phyloP scores from a whole-genome alignment of 2,797 vertebrate genomes.

The Catamblyrhynchus diadema region DNA sequence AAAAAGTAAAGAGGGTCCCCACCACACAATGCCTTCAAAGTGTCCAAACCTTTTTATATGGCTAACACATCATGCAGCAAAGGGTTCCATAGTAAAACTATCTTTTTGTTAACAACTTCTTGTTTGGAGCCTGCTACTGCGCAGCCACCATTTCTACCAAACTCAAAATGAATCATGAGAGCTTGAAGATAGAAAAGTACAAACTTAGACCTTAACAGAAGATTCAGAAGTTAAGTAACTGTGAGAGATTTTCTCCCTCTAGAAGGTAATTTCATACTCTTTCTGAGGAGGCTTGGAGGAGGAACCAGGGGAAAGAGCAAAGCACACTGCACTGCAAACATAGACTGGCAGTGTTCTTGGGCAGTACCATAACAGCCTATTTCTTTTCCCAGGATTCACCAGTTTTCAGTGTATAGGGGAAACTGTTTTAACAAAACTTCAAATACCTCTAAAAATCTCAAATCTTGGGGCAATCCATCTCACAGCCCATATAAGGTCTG shows the following conservation, averaged over 20 bases:
- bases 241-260: not conserved
- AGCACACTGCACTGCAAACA: not conserved
- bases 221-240: too few relatives aligned
- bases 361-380: not conserved
- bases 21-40: accelerated
- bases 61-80: not conserved
- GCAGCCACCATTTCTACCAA: not conserved
- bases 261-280: not conserved
- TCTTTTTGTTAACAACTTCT: not conserved
- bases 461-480: not conserved
- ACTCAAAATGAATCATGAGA: accelerated
- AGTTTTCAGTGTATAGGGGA: not conserved
- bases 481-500: not conserved
- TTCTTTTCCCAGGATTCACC: not conserved
- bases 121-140: not conserved
- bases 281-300: not conserved
- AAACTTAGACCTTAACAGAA: not conserved
- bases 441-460: not conserved
- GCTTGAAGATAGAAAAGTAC: not conserved
- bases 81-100: not conserved
- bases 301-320: not conserved
- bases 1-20: not conserved
- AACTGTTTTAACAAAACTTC: not conserved
- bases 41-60: not conserved
- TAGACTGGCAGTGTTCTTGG: accelerated